Evolutionary conservation across 2,888 invertebrate genomes (phyloP).

Genomic region (Elgonia sp.): DNA sequence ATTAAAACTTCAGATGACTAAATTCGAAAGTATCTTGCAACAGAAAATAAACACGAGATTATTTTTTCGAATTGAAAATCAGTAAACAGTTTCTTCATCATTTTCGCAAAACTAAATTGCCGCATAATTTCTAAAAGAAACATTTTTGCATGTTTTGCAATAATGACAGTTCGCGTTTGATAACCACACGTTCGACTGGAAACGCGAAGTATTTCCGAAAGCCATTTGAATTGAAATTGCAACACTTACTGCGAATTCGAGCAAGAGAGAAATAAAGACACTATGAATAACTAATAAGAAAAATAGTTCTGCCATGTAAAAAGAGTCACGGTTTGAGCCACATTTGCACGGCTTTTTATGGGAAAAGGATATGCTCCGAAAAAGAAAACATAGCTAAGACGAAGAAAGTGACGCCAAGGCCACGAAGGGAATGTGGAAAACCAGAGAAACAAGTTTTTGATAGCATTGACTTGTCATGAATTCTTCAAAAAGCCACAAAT

Average conservation of each 20-base stretch:
- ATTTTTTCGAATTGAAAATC: neutral
- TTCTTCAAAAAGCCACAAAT: neutral
- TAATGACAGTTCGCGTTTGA: slow-evolving; percentile 25
- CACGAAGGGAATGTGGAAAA: slow-evolving; percentile 26
- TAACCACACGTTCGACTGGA: slow-evolving; percentile 23
- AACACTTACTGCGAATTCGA: neutral
- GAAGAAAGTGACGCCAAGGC: slow-evolving; percentile 61
- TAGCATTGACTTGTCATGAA: slow-evolving; percentile 26
- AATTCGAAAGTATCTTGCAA: slow-evolving; percentile 6
- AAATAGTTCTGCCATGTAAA: neutral
- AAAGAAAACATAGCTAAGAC: slow-evolving; percentile 24
- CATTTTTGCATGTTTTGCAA: slow-evolving; percentile 9
- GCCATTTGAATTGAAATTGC: slow-evolving; percentile 36
- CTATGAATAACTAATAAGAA: neutral
- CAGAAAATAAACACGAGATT: neutral
- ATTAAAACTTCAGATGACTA: too few relatives aligned
- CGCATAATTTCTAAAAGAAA: slow-evolving; percentile 8
- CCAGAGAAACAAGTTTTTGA: slow-evolving; percentile 56
- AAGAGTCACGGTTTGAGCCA: neutral
- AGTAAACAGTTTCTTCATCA: neutral
- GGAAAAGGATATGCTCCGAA: slow-evolving; percentile 24
- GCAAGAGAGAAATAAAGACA: neutral
- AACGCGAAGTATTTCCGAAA: slow-evolving; percentile 40
- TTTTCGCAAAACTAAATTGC: slow-evolving; percentile 31
- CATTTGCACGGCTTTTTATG: neutral